Evolutionary conservation across 2,797 vertebrate genomes (phyloP).

Genomic region (Aphelocoma californica): DNA sequence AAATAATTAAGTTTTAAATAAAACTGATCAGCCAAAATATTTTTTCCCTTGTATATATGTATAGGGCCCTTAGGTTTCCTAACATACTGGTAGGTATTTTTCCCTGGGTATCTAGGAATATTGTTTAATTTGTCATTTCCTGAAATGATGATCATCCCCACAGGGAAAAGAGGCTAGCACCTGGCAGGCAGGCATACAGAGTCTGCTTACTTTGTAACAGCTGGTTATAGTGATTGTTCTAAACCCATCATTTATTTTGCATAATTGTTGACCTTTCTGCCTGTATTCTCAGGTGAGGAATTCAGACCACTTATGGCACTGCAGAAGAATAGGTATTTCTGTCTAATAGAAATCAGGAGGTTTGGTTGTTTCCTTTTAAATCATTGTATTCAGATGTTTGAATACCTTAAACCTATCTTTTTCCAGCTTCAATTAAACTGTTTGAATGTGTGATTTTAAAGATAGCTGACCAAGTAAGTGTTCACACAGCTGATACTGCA

Average conservation of each 20-base stretch:
- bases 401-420: neutral
- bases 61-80: neutral
- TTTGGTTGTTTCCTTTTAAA: constrained; percentile 15
- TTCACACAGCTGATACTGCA: neutral
- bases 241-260: constrained; percentile 67
- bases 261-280: constrained; percentile 70
- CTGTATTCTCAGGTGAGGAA: constrained; percentile 36
- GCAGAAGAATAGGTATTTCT: constrained; percentile 33
- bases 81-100: neutral
- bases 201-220: constrained; percentile 44
- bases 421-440: neutral
- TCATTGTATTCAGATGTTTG: neutral
- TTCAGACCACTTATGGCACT: constrained; percentile 27
- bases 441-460: neutral
- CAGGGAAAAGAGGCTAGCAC: constrained; percentile 16
- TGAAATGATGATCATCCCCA: neutral
- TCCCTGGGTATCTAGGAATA: neutral
- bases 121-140: constrained; percentile 24
- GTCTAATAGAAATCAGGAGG: neutral
- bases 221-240: constrained; percentile 41
- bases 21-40: neutral
- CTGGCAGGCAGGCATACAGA: constrained; percentile 33
- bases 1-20: neutral
- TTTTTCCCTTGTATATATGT: neutral
- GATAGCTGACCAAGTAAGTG: neutral